Evolutionary conservation across 2,888 invertebrate genomes (phyloP).

Genomic region (Taphrorychus bicolor): DNA sequence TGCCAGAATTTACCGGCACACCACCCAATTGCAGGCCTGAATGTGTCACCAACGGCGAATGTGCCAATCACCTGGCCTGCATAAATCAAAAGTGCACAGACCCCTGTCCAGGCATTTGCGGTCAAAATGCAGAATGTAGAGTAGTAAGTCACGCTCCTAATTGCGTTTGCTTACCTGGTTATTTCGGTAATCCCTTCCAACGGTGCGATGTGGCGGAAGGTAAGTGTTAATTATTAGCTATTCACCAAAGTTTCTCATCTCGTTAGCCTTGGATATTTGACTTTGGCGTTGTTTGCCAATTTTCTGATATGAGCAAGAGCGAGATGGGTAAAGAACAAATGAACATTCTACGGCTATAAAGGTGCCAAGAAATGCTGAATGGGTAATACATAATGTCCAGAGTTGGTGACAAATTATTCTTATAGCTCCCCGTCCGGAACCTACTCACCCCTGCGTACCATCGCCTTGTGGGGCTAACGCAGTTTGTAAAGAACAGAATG

Average conservation of each 20-base stretch:
- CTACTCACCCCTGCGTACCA: slow-evolving; percentile 64
- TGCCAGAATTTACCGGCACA: slow-evolving; percentile 73
- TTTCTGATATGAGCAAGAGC: too few relatives aligned
- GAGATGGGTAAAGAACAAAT: too few relatives aligned
- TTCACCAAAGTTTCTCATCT: too few relatives aligned
- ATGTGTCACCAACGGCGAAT: slow-evolving; percentile 77
- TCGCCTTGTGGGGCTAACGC: slow-evolving; percentile 74
- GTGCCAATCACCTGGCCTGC: slow-evolving; percentile 73
- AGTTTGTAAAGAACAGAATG: slow-evolving; percentile 62
- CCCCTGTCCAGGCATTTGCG: slow-evolving; percentile 68
- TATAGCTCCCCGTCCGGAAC: slow-evolving; percentile 44
- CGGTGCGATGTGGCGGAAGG: slow-evolving; percentile 53
- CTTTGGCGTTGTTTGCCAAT: too few relatives aligned
- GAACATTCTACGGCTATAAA: too few relatives aligned
- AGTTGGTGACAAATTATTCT: too few relatives aligned
- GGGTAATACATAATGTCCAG: too few relatives aligned
- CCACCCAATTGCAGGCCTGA: slow-evolving; percentile 81
- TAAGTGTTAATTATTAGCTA: too few relatives aligned
- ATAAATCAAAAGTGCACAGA: slow-evolving; percentile 77
- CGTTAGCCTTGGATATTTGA: too few relatives aligned
- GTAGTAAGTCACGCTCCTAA: slow-evolving; percentile 67
- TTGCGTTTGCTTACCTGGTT: slow-evolving; percentile 65
- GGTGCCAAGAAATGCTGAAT: too few relatives aligned
- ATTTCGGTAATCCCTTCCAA: slow-evolving; percentile 67
- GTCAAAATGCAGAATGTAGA: slow-evolving; percentile 64